phyloP scores from a whole-genome alignment of 2,797 vertebrate genomes.

The Valencia hispanica region DNA sequence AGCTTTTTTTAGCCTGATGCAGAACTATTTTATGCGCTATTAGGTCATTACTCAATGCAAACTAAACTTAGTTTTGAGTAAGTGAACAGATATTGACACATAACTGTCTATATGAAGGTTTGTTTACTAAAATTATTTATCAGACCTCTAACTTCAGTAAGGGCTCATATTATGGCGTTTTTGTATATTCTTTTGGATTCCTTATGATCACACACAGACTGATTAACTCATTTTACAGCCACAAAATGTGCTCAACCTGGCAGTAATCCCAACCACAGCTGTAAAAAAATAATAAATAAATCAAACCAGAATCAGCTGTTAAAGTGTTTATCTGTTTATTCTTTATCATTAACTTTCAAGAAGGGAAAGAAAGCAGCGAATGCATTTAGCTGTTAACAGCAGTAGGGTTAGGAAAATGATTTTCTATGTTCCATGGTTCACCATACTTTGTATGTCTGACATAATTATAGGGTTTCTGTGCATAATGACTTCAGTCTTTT shows the following conservation, averaged over 20 bases:
- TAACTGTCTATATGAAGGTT: background rate
- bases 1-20: too few relatives aligned
- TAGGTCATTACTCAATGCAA: background rate
- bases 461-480: conserved; percentile 57
- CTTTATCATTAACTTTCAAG: conserved; percentile 10
- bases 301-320: conserved; percentile 3
- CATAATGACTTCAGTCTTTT: conserved; percentile 46
- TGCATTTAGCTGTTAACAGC: conserved; percentile 37
- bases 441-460: conserved; percentile 54
- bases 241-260: background rate
- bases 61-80: background rate
- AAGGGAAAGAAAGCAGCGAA: conserved; percentile 33
- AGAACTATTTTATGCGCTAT: too few relatives aligned
- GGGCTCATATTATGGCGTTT: background rate
- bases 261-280: conserved; percentile 1
- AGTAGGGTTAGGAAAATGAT: conserved; percentile 17
- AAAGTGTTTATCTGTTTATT: conserved; percentile 19
- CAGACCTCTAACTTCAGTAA: background rate
- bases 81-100: background rate
- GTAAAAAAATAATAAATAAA: background rate
- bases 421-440: conserved; percentile 45
- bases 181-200: background rate
- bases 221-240: background rate
- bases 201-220: background rate
- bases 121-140: background rate